Evolutionary conservation across 2,888 invertebrate species (phyloP).

Genomic region (Caenorhabditis sp.): DNA sequence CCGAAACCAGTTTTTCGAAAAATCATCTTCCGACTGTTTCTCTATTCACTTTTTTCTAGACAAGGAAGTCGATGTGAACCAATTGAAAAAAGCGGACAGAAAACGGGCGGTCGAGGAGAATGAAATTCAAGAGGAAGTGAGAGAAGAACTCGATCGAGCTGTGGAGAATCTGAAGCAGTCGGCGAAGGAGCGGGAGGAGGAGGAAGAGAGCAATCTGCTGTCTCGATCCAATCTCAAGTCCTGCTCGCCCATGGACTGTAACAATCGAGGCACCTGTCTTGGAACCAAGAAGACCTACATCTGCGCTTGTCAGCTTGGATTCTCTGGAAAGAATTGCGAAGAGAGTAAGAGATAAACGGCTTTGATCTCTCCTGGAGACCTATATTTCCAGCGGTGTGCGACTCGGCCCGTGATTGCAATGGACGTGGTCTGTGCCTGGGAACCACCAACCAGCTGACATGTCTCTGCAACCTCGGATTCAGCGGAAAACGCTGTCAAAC

Average conservation of each 20-base stretch:
- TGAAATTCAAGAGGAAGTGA: conserved; percentile 58
- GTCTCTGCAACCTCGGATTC: conserved; percentile 76
- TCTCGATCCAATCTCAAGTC: conserved; percentile 36
- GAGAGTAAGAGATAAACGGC: conserved; percentile 78
- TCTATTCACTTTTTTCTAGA: conserved; percentile 24
- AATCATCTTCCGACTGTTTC: too few relatives aligned
- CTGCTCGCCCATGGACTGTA: conserved; percentile 73
- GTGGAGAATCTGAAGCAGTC: conserved; percentile 58
- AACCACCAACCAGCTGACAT: conserved; percentile 72
- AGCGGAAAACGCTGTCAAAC: conserved; percentile 75
- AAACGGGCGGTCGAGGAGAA: conserved; percentile 57
- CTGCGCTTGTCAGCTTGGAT: conserved; percentile 78
- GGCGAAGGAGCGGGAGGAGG: conserved; percentile 42
- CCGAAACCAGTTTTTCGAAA: conserved; percentile 17
- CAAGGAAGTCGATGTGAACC: conserved; percentile 17
- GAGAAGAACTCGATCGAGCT: conserved; percentile 61
- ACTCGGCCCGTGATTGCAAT: conserved; percentile 78
- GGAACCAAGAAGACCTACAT: conserved; percentile 75
- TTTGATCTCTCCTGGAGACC: too few relatives aligned
- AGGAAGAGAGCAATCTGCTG: conserved; percentile 40
- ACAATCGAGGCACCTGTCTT: conserved; percentile 76
- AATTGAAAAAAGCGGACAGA: conserved; percentile 14
- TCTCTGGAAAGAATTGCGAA: conserved; percentile 76
- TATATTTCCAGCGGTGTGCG: conserved; percentile 78
- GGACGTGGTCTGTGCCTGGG: conserved; percentile 80